phyloP scores from a whole-genome alignment of 2,888 invertebrate genomes.

The Strigamia crassipes region DNA sequence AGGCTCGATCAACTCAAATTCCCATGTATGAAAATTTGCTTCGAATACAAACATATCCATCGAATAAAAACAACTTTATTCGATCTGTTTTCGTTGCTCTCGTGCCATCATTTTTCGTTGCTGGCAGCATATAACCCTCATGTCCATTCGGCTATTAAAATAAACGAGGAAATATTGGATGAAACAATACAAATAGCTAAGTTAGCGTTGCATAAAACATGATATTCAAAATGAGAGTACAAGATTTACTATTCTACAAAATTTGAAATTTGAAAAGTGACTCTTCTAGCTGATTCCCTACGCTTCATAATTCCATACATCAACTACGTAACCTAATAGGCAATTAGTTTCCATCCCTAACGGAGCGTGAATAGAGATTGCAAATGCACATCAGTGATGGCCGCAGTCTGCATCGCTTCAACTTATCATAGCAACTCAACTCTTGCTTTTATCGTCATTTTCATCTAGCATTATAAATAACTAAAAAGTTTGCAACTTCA shows the following conservation, averaged over 20 bases:
- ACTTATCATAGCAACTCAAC: constrained; percentile 13
- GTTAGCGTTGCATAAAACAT: too few species aligned
- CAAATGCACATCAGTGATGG: constrained; percentile 37
- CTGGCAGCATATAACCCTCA: too few species aligned
- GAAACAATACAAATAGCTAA: too few species aligned
- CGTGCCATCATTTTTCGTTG: too few species aligned
- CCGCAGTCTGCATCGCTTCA: constrained; percentile 28
- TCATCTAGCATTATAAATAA: constrained; percentile 27
- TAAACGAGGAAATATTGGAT: too few species aligned
- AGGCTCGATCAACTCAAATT: too few species aligned
- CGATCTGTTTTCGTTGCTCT: too few species aligned
- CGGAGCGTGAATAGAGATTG: constrained; percentile 39
- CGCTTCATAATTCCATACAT: constrained; percentile 40
- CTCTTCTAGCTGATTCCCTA: background rate
- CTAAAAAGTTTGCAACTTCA: background rate
- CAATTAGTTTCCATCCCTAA: constrained; percentile 40
- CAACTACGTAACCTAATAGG: constrained; percentile 37
- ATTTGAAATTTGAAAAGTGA: background rate
- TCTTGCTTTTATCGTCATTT: constrained; percentile 25
- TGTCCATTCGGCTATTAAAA: too few species aligned
- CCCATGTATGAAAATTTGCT: too few species aligned
- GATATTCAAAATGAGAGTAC: background rate
- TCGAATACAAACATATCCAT: too few species aligned
- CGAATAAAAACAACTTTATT: too few species aligned
- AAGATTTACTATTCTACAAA: background rate